phyloP scores from a whole-genome alignment of 2,113 vertebrate genomes.

The Cricetomys ansorgei region DNA sequence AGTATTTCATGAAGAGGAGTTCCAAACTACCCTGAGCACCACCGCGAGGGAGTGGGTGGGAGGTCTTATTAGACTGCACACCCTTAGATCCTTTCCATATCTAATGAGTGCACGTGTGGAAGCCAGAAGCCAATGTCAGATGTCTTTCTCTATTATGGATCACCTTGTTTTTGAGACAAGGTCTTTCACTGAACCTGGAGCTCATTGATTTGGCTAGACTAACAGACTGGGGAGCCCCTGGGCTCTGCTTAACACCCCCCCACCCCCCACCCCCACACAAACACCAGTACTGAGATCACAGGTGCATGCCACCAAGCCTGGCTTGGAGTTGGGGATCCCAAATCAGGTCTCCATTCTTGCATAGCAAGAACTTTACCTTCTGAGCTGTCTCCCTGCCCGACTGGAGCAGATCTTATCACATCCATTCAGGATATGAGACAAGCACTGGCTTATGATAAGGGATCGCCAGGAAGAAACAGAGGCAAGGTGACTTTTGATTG shows the following conservation, averaged over 20 bases:
- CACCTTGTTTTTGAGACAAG: not conserved
- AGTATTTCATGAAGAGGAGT: not conserved
- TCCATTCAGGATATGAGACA: not conserved
- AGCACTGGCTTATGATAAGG: not conserved
- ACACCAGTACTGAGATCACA: not conserved
- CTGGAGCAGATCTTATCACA: not conserved
- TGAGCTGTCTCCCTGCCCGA: not conserved
- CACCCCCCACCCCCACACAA: too few species aligned
- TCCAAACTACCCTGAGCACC: not conserved
- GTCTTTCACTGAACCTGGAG: not conserved
- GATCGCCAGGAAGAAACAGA: not conserved
- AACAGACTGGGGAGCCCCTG: too few species aligned
- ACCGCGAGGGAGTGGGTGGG: not conserved
- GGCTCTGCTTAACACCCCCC: not conserved
- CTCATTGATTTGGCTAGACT: not conserved
- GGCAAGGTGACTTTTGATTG: not conserved
- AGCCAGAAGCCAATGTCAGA: too few species aligned
- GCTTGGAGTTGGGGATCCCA: not conserved
- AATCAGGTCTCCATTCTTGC: not conserved
- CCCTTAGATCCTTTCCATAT: not conserved
- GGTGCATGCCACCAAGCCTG: not conserved
- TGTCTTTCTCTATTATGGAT: not conserved
- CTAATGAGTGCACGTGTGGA: not conserved
- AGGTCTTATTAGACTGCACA: not conserved
- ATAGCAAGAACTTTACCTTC: not conserved